A percentile compares a stretch with the other conserved stretches of the same genome.
Conservation (phyloP, 1,140 invertebrate genomes). For the Atta colombica region DNA sequence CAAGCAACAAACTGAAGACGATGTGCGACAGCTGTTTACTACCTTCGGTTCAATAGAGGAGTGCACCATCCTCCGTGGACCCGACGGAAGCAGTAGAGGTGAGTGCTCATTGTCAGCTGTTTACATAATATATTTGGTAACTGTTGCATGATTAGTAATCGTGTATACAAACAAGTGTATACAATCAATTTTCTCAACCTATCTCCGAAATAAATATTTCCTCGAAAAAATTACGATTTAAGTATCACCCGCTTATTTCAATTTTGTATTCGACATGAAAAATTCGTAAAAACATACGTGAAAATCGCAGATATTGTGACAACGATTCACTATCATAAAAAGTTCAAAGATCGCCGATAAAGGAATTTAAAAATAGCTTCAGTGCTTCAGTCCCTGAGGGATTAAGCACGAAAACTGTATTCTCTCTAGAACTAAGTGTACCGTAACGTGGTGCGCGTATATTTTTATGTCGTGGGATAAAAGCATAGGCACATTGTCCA, state of each 20-base stretch:
- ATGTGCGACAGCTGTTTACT: conserved; percentile 98
- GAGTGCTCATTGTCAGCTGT: conserved; percentile 82
- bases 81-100: conserved; percentile 99
- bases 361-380: conserved; percentile 56
- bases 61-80: conserved; percentile 98
- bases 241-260: not conserved
- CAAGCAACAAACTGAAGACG: conserved; percentile 99
- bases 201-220: not conserved
- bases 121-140: not conserved
- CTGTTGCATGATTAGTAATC: not conserved
- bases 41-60: conserved; percentile 99
- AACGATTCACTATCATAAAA: conserved; percentile 34
- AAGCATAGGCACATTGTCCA: conserved; percentile 62
- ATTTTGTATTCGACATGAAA: not conserved
- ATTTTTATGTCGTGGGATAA: conserved; percentile 63
- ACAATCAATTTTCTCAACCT: not conserved
- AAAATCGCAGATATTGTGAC: not conserved
- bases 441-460: conserved; percentile 56
- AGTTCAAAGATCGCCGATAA: conserved; percentile 50
- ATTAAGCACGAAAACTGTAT: conserved; percentile 59
- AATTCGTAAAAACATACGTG: not conserved
- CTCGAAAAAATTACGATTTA: not conserved
- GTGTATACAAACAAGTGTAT: not conserved
- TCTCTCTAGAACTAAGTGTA: conserved; percentile 48
- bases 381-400: conserved; percentile 28